These are phyloP conservation scores for Dolichoris vasculosae DNA, from an alignment of 1,140 invertebrate genomes.

Conservation along the genomic window DNA sequence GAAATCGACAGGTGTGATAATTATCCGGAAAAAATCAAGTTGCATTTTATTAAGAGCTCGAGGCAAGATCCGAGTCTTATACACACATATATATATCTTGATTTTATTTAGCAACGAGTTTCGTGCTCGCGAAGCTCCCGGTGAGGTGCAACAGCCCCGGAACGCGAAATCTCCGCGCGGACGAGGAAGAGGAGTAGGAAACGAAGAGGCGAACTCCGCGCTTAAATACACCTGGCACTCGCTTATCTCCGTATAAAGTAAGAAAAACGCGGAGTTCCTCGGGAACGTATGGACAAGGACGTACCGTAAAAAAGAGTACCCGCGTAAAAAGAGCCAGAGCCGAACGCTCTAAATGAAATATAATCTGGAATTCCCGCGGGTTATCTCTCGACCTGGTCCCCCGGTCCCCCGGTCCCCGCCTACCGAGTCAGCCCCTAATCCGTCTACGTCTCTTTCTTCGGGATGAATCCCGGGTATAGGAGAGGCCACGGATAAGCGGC, in stretches of 20 bases:
- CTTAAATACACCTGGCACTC: slow-evolving; percentile 38
- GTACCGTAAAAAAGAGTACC: background rate
- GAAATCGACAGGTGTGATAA: background rate
- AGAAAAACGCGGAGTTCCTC: background rate
- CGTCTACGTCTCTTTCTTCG: slow-evolving; percentile 37
- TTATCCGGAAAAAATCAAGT: background rate
- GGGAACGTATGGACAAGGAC: background rate
- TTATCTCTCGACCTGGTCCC: slow-evolving; percentile 14
- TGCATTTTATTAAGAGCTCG: background rate
- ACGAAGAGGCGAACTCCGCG: background rate
- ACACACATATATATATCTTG: too few relatives aligned
- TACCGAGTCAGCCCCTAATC: slow-evolving; percentile 26
- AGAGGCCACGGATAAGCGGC: background rate
- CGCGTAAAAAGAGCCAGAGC: slow-evolving; percentile 23
- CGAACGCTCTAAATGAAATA: slow-evolving; percentile 47
- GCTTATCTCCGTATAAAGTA: slow-evolving; percentile 25
- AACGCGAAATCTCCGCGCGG: background rate
- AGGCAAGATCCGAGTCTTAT: background rate
- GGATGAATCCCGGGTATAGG: background rate
- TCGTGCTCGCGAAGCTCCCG: background rate
- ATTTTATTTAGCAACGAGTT: background rate
- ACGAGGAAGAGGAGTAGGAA: background rate
- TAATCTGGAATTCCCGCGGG: slow-evolving; percentile 40
- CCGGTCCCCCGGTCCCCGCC: background rate
- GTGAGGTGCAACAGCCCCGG: background rate